Conservation (phyloP, 2,888 invertebrate species). For the Brenthis ino region DNA sequence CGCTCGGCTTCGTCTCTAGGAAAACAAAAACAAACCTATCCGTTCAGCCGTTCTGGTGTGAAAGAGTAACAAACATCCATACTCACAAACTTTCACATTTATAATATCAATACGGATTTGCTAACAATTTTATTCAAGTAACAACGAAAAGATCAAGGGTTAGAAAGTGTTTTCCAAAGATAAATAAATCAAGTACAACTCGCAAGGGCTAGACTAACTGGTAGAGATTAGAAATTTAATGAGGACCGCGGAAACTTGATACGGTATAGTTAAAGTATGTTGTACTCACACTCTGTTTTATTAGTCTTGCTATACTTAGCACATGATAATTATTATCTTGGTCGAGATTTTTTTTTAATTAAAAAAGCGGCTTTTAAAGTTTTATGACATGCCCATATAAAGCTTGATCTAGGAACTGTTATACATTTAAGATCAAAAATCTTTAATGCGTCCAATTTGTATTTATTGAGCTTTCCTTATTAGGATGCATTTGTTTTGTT, state of each 20-base stretch:
- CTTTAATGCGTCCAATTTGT: no score
- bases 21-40: no score
- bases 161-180: slow-evolving; percentile 11
- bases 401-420: no score
- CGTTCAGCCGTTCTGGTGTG: no score
- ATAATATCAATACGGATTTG: background rate
- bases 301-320: background rate
- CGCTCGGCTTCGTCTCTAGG: no score
- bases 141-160: background rate
- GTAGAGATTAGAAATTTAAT: slow-evolving; percentile 36
- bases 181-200: background rate
- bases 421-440: no score
- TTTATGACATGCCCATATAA: no score
- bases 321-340: background rate
- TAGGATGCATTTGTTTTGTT: no score
- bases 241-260: slow-evolving; percentile 21
- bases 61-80: no score
- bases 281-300: background rate
- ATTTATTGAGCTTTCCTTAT: no score
- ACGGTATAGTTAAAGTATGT: background rate
- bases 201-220: slow-evolving; percentile 26
- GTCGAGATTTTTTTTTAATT: background rate
- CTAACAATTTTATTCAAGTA: background rate
- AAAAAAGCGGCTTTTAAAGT: no score
- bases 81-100: no score